Base-by-base conservation (phyloP, 2,797 vertebrate species). In the Sphenopsis melanotis region DNA sequence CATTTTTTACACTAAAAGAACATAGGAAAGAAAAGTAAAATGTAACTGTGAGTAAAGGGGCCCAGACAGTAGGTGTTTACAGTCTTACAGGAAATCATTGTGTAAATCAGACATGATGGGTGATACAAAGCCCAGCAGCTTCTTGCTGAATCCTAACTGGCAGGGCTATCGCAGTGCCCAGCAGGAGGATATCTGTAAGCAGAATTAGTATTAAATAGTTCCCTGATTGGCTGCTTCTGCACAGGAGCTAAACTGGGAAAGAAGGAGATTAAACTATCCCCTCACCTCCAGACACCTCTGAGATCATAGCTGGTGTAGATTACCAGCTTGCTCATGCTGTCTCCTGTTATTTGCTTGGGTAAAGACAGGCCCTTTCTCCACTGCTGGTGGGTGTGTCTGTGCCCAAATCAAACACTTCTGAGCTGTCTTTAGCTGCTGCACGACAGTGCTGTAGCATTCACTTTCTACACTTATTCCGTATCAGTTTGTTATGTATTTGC, bases 181-280 rank as follows among this genome's bases (percentile, higher is more conserved):
- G 65, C 46, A 63, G 57, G n/a, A 61, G 69, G 84, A 42, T 64
- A 72, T 69, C 65, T 65, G 19, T 72, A 79, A 88, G 84, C 89
- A 86, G 89, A 93, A 96, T 96, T 91, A 96, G 75, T 57, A 92
- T 77, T 75, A 87, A 90, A 87, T 53, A 93, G 57, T 20, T 36
- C 37, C 76, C 44, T 76, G 65, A 88, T 82, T 94, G 83, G 85
- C 80, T 87, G 70, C 74, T 89, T 87, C 63, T 75, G 59, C 61
- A 86, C 91, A 94, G 83, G 83, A 89, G 91, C 87, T 96, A 84
- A 94, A 81, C 34, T 34, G 44, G 74, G 65, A 88, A 91, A 65
- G 91, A 78, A 81, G 78, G 66, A 65, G 92, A 93, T 96, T 95
- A 94, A 96, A 79, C 79, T 42, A 7, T 78, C 39, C 22, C 9